Evolutionary conservation across 1,140 invertebrate species (phyloP).

Genomic region (Aphidius ervi): DNA sequence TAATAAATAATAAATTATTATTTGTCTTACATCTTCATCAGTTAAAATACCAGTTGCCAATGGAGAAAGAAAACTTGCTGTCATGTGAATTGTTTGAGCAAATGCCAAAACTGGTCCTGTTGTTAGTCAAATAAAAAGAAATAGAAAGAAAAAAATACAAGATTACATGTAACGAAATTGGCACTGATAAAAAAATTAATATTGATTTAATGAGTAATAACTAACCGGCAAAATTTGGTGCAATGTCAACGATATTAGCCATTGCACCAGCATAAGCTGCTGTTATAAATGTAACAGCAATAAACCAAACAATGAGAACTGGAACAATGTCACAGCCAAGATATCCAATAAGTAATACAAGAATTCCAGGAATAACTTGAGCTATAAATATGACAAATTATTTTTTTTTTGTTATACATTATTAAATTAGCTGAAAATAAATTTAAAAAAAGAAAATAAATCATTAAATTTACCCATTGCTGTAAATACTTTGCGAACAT

Average conservation of each 20-base stretch:
- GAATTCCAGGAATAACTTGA: slow-evolving; percentile 66
- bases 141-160: not conserved
- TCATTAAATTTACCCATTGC: slow-evolving; percentile 54
- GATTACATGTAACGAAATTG: slow-evolving; percentile 24
- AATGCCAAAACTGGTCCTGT: slow-evolving; percentile 62
- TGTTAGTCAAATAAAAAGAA: slow-evolving; percentile 30
- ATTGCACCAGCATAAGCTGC: slow-evolving; percentile 73
- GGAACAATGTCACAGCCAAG: slow-evolving; percentile 60
- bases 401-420: slow-evolving; percentile 2
- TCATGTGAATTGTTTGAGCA: slow-evolving; percentile 73
- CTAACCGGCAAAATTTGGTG: slow-evolving; percentile 63
- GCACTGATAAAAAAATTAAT: too few species aligned
- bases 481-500: slow-evolving; percentile 66
- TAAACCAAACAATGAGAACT: slow-evolving; percentile 63
- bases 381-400: slow-evolving; percentile 42
- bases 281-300: slow-evolving; percentile 68
- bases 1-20: not conserved
- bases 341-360: slow-evolving; percentile 64
- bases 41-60: slow-evolving; percentile 60
- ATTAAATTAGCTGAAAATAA: not conserved
- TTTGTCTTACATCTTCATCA: slow-evolving; percentile 50
- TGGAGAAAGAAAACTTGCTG: slow-evolving; percentile 67
- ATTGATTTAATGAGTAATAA: too few species aligned
- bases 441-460: slow-evolving; percentile 1
- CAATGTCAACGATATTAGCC: slow-evolving; percentile 71